Conservation (phyloP, 2,888 invertebrate genomes). For the Synergus gifuensis region DNA sequence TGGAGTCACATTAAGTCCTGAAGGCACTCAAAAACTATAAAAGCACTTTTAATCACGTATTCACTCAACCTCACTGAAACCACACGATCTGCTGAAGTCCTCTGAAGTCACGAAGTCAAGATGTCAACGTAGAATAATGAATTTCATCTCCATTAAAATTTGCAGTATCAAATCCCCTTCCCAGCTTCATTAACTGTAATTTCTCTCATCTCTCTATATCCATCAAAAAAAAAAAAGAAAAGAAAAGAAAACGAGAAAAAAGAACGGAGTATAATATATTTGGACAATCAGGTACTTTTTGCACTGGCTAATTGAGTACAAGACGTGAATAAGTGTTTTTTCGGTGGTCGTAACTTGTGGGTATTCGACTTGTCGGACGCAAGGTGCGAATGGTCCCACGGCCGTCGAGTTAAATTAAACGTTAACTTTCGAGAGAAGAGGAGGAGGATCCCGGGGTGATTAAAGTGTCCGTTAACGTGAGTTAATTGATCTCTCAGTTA, state of each 20-base stretch:
- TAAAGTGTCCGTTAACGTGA: conserved; percentile 64
- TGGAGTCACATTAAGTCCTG: conserved; percentile 26
- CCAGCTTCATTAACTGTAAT: conserved; percentile 11
- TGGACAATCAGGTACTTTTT: conserved; percentile 20
- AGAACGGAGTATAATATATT: neutral
- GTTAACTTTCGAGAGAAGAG: conserved; percentile 42
- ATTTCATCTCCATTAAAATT: conserved; percentile 12
- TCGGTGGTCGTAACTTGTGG: conserved; percentile 15
- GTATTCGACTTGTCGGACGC: conserved; percentile 14
- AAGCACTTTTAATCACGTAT: conserved; percentile 33
- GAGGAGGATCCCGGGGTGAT: conserved; percentile 49
- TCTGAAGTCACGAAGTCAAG: conserved; percentile 17
- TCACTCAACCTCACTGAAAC: conserved; percentile 34
- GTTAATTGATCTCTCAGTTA: conserved; percentile 63
- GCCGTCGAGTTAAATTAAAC: conserved; percentile 48
- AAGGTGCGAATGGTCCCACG: conserved; percentile 37
- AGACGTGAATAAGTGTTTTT: conserved; percentile 31
- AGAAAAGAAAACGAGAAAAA: neutral
- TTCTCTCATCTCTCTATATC: neutral
- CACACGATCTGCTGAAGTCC: conserved; percentile 21
- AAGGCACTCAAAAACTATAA: conserved; percentile 30
- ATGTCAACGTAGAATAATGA: conserved; percentile 28
- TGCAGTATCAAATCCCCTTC: conserved; percentile 4
- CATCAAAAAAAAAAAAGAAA: neutral
- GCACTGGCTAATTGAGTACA: conserved; percentile 26